Evolutionary conservation across 2,113 vertebrate species (phyloP).

Genomic region (Channa maculata): DNA sequence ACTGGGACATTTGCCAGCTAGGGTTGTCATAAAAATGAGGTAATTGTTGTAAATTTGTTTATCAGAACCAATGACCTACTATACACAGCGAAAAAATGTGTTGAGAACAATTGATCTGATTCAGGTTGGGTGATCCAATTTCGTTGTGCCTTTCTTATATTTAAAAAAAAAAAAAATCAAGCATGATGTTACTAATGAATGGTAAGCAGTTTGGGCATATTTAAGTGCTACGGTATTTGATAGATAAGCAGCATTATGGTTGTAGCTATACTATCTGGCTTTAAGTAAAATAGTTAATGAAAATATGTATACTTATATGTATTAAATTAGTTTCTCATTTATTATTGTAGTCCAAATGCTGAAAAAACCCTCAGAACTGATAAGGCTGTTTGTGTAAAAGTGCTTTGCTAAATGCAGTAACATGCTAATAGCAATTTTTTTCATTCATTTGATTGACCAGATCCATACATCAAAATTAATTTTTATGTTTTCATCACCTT

Average conservation of each 20-base stretch:
- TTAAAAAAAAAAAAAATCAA: constrained; percentile 49
- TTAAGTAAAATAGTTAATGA: constrained; percentile 54
- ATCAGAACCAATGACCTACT: constrained; percentile 35
- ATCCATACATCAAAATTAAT: constrained; percentile 23
- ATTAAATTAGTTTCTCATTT: constrained; percentile 48
- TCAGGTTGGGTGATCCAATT: constrained; percentile 62
- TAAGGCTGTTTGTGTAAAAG: constrained; percentile 53
- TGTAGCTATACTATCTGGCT: constrained; percentile 63
- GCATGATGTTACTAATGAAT: constrained; percentile 65
- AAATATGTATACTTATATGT: constrained; percentile 54
- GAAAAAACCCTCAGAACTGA: constrained; percentile 40
- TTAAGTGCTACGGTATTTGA: constrained; percentile 49
- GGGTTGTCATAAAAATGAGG: constrained; percentile 65
- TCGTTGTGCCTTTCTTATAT: constrained; percentile 80
- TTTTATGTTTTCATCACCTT: constrained; percentile 30
- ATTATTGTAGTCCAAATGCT: constrained; percentile 47
- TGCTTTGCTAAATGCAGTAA: constrained; percentile 68
- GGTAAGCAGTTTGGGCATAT: constrained; percentile 51
- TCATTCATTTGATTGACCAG: constrained; percentile 35
- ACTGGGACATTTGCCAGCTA: constrained; percentile 62
- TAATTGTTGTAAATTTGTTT: constrained; percentile 48
- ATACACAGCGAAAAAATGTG: constrained; percentile 21
- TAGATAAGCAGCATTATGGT: constrained; percentile 55
- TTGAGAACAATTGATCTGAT: constrained; percentile 53
- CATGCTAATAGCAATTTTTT: constrained; percentile 47